Conservation (phyloP, 2,888 invertebrate genomes). For the Strigamia crassipes region DNA sequence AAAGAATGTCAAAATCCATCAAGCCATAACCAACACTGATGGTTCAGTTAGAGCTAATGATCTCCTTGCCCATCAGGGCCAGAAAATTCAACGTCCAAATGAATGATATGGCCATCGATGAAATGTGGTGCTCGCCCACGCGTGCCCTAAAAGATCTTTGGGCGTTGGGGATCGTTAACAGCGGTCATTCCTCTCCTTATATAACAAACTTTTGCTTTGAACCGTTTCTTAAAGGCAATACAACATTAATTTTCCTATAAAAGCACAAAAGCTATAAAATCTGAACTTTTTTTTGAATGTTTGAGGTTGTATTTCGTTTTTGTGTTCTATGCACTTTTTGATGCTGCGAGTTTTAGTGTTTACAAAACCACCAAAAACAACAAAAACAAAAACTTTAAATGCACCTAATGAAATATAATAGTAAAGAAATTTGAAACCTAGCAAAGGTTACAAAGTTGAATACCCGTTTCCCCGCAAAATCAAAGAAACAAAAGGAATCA, state of each 20-base stretch:
- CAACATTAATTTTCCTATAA: neutral
- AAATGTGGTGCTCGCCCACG: neutral
- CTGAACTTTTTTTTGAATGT: no score
- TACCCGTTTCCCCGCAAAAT: no score
- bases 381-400: no score
- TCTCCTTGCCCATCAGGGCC: constrained; percentile 23
- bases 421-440: neutral
- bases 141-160: neutral
- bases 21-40: neutral
- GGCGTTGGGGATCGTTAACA: neutral
- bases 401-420: no score
- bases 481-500: no score
- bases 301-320: no score
- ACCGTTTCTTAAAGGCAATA: neutral
- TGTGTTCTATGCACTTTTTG: no score
- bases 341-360: no score
- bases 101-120: constrained; percentile 24
- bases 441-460: no score
- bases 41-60: neutral
- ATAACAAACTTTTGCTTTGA: neutral
- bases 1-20: constrained; percentile 24
- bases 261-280: neutral
- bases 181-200: neutral
- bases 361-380: no score
- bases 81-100: constrained; percentile 14